A percentile compares a stretch with the other conserved stretches of the same genome.
These are phyloP conservation scores for Cyprinus carpio DNA, from an alignment of 2,113 vertebrate species.

Conservation along the genomic window DNA sequence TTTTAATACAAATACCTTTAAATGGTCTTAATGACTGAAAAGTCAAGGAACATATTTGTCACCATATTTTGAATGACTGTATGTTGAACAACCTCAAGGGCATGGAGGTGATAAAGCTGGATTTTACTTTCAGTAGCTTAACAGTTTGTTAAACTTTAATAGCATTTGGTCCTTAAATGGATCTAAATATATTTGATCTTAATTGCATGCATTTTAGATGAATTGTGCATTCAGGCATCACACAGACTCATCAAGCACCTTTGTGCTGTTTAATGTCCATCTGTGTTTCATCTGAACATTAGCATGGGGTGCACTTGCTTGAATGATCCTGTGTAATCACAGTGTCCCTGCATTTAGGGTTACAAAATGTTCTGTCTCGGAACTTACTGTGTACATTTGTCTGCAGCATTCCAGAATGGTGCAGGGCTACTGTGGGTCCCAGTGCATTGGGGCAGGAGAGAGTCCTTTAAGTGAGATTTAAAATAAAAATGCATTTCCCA, in stretches of 20 bases:
- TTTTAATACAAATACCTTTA: neutral
- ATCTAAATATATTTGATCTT: neutral
- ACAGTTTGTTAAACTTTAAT: neutral
- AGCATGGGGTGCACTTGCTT: neutral
- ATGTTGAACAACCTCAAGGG: neutral
- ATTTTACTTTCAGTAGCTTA: neutral
- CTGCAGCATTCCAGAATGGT: neutral
- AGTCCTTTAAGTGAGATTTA: constrained; percentile 7
- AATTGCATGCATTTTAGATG: neutral
- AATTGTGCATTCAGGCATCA: neutral
- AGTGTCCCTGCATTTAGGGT: constrained; percentile 45
- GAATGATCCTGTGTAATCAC: neutral
- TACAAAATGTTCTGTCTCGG: neutral
- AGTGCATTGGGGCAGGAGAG: neutral
- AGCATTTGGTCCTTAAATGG: neutral
- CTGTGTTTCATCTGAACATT: constrained; percentile 3
- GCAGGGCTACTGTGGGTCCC: neutral
- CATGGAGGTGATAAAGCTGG: neutral
- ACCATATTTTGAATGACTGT: neutral
- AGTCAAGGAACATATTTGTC: neutral
- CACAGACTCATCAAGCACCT: neutral
- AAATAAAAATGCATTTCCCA: constrained; percentile 7
- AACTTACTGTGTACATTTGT: neutral
- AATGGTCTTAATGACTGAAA: neutral
- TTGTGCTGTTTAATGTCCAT: constrained; percentile 12